These are phyloP conservation scores for Ametastegia equiseti DNA, from an alignment of 2,888 invertebrate genomes.

Conservation along the genomic window DNA sequence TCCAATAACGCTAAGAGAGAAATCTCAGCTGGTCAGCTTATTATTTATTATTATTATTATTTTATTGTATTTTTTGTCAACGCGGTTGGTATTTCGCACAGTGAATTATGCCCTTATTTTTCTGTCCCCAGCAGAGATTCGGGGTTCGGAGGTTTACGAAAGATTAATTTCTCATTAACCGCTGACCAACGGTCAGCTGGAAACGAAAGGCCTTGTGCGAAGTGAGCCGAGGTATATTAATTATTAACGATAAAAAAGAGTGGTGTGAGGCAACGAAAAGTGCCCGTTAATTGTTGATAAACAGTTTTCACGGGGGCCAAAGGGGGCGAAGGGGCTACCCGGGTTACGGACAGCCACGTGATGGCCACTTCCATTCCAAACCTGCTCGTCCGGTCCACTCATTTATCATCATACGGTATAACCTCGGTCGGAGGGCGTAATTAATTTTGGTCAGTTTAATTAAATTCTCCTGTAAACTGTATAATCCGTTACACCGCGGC, in stretches of 20 bases:
- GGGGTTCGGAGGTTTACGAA: slow-evolving; percentile 9
- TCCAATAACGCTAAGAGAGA: slow-evolving; percentile 13
- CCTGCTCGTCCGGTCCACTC: slow-evolving; percentile 38
- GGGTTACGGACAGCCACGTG: slow-evolving; percentile 21
- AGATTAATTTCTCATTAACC: slow-evolving; percentile 47
- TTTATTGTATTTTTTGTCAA: not conserved
- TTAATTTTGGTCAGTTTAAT: slow-evolving; percentile 52
- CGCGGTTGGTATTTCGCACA: not conserved
- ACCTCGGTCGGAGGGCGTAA: slow-evolving; percentile 37
- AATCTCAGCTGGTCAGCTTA: not conserved
- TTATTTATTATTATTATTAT: slow-evolving; percentile 2
- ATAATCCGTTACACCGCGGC: slow-evolving; percentile 28
- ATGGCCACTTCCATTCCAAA: slow-evolving; percentile 30
- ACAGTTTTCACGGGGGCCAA: no score
- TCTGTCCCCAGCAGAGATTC: slow-evolving; percentile 14
- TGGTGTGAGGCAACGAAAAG: slow-evolving; percentile 20
- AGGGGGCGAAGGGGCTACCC: slow-evolving; percentile 13
- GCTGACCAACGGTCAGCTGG: slow-evolving; percentile 39
- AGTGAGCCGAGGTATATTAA: slow-evolving; percentile 31
- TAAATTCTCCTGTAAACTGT: slow-evolving; percentile 44
- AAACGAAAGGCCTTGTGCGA: slow-evolving; percentile 10
- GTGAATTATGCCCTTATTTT: slow-evolving; percentile 26
- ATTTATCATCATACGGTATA: slow-evolving; percentile 44
- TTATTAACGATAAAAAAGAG: slow-evolving; percentile 32
- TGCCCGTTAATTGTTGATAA: slow-evolving; percentile 47